Evolutionary conservation across 2,888 invertebrate genomes (phyloP).

Genomic region (Callyntrura sp.): DNA sequence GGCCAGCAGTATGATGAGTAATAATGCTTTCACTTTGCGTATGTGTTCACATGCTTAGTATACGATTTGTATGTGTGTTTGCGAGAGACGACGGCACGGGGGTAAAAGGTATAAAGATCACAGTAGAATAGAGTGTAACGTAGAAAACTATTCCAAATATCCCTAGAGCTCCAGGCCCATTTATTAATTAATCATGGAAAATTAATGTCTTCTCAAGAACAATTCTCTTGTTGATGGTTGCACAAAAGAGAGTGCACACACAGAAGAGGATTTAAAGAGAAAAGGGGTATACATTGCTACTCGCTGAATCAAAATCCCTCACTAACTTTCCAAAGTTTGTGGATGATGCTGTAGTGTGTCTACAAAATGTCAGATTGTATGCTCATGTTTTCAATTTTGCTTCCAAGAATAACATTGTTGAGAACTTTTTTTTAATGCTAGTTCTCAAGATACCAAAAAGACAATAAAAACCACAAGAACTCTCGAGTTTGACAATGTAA

Average conservation of each 20-base stretch:
- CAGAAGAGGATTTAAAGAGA: slow-evolving; percentile 25
- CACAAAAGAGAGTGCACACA: slow-evolving; percentile 40
- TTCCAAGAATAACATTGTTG: slow-evolving; percentile 28
- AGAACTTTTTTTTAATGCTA: slow-evolving; percentile 19
- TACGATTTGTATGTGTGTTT: neutral
- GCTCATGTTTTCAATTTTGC: slow-evolving; percentile 44
- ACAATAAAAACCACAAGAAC: slow-evolving; percentile 25
- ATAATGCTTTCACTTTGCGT: slow-evolving; percentile 38
- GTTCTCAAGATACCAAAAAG: slow-evolving; percentile 21
- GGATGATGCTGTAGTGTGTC: neutral
- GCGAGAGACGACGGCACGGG: neutral
- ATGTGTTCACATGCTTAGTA: neutral
- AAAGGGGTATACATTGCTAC: slow-evolving; percentile 17
- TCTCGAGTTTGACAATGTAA: neutral
- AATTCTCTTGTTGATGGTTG: slow-evolving; percentile 37
- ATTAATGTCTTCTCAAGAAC: slow-evolving; percentile 75
- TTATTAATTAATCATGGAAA: slow-evolving; percentile 78
- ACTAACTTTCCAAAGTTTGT: too few species aligned
- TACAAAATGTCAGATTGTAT: neutral
- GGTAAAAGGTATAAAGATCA: slow-evolving; percentile 10
- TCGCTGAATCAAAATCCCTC: neutral
- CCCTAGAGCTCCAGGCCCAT: slow-evolving; percentile 75
- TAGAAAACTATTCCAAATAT: slow-evolving; percentile 72
- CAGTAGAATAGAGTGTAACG: slow-evolving; percentile 22
- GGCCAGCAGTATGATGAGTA: slow-evolving; percentile 16